phyloP scores from a whole-genome alignment of 2,113 vertebrate genomes.

The Carettochelys insculpta region DNA sequence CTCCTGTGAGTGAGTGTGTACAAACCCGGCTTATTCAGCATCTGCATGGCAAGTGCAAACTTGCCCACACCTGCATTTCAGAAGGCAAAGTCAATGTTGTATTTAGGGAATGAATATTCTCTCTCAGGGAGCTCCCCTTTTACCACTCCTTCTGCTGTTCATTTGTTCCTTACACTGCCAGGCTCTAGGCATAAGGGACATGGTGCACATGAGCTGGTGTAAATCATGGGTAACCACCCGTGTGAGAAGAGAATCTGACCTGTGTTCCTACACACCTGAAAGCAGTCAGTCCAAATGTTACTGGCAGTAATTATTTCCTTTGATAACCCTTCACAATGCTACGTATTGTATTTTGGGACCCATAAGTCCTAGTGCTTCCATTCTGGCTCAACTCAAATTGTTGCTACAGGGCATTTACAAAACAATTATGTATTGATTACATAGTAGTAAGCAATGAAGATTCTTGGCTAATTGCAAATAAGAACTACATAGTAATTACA shows the following conservation, averaged over 20 bases:
- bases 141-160: rapidly evolving
- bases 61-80: not conserved
- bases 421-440: not conserved
- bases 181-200: not conserved
- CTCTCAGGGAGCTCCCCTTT: constrained; percentile 2
- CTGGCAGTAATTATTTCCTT: not conserved
- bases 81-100: not conserved
- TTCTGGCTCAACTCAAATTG: not conserved
- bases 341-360: not conserved
- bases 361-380: not conserved
- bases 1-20: constrained; percentile 17
- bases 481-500: rapidly evolving
- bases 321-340: not conserved
- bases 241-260: not conserved
- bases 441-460: rapidly evolving
- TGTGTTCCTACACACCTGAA: rapidly evolving
- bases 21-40: not conserved
- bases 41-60: constrained; percentile 29
- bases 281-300: rapidly evolving
- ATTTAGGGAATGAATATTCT: not conserved
- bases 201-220: not conserved
- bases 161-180: rapidly evolving
- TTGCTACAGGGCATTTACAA: not conserved
- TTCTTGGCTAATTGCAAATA: not conserved
- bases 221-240: not conserved